Conservation (phyloP, 2,113 vertebrate genomes). For the Protobothrops mucrosquamatus region DNA sequence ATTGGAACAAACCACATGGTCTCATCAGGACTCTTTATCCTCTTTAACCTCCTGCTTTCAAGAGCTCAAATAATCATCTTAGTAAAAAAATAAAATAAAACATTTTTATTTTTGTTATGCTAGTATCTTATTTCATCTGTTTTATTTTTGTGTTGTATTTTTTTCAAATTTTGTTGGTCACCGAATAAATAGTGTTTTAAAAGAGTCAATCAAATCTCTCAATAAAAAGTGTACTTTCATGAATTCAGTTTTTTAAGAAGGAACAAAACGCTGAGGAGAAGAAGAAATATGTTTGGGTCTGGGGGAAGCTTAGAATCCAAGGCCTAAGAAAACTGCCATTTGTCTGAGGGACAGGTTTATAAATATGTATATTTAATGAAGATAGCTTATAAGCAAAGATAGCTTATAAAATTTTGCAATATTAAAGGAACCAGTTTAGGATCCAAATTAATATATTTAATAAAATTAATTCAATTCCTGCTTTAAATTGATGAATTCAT, state of each 20-base stretch:
- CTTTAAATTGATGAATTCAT: not conserved
- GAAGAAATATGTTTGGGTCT: not conserved
- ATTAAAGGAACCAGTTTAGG: not conserved
- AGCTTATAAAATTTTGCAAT: not conserved
- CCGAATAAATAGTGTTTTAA: not conserved
- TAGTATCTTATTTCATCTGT: not conserved
- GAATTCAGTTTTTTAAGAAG: not conserved
- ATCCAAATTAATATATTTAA: not conserved
- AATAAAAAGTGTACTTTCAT: not conserved
- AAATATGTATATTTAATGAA: not conserved
- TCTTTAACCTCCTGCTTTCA: not conserved
- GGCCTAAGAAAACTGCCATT: not conserved
- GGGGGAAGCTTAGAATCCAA: not conserved
- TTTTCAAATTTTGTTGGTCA: not conserved
- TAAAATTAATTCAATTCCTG: not conserved
- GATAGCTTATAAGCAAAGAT: not conserved
- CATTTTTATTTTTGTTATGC: not conserved
- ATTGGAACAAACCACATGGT: not conserved
- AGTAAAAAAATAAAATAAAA: too few species aligned
- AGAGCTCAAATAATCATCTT: not conserved
- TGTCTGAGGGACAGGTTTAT: not conserved
- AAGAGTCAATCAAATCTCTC: not conserved
- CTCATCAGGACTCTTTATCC: not conserved
- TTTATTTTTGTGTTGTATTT: not conserved
- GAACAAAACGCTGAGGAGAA: not conserved